Evolutionary conservation across 2,888 invertebrate genomes (phyloP).

Genomic region (Alloscopus bannaensis): DNA sequence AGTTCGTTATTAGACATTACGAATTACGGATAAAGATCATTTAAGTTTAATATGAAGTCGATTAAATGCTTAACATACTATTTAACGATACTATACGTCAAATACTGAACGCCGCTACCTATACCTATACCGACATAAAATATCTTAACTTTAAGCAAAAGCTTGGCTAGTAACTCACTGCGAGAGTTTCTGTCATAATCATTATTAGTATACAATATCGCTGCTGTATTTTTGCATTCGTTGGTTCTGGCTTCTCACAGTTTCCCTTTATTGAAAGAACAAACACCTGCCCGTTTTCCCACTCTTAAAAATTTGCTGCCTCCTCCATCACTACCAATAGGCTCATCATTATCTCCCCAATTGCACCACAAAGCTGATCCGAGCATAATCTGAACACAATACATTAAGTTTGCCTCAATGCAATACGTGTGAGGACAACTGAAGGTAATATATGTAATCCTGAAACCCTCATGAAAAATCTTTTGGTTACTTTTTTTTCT

Average conservation of each 20-base stretch:
- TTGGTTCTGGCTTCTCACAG: not conserved
- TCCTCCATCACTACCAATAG: not conserved
- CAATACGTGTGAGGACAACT: not conserved
- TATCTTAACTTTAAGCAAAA: no score
- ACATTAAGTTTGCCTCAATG: not conserved
- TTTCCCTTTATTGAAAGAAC: slow-evolving; percentile 1
- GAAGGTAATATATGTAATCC: not conserved
- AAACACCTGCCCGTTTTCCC: slow-evolving; percentile 36
- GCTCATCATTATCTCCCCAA: not conserved
- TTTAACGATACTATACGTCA: no score
- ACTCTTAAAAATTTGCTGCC: not conserved
- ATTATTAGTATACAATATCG: not conserved
- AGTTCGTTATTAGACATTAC: no score
- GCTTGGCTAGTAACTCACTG: not conserved
- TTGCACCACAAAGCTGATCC: not conserved
- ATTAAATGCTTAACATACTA: no score
- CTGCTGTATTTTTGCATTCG: no score
- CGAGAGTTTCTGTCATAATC: not conserved
- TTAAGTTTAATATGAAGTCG: no score
- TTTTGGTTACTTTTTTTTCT: not conserved
- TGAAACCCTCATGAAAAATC: not conserved
- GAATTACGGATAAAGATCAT: no score
- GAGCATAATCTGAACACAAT: not conserved
- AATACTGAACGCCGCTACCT: no score
- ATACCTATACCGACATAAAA: no score